These are phyloP conservation scores for Pogonophryne albipinna DNA, from an alignment of 2,797 vertebrate genomes.

Conservation along the genomic window DNA sequence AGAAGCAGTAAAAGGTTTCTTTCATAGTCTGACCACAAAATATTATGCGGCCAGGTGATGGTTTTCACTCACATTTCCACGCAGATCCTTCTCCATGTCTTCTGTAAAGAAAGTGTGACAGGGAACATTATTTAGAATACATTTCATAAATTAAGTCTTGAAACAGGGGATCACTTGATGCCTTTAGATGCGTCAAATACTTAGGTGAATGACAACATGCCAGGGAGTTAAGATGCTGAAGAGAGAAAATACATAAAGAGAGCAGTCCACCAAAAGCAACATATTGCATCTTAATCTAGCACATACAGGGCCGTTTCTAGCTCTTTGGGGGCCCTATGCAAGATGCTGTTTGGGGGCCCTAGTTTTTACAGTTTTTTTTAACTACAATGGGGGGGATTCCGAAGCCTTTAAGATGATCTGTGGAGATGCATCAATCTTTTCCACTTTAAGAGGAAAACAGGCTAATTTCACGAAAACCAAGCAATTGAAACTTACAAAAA, in stretches of 20 bases:
- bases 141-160: not conserved
- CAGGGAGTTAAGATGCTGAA: slow-evolving; percentile 23
- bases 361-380: too few species aligned
- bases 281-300: not conserved
- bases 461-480: too few species aligned
- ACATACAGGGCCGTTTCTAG: too few species aligned
- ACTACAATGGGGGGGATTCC: too few species aligned
- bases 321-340: too few species aligned
- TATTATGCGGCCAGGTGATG: not conserved
- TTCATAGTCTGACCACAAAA: not conserved
- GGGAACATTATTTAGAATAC: not conserved
- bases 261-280: slow-evolving; percentile 25
- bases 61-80: slow-evolving; percentile 79
- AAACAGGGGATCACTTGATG: not conserved
- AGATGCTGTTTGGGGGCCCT: too few species aligned
- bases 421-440: too few species aligned
- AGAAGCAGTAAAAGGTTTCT: slow-evolving; percentile 25
- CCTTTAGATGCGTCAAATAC: not conserved
- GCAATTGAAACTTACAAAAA: too few species aligned
- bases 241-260: slow-evolving; percentile 19
- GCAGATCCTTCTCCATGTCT: slow-evolving; percentile 58
- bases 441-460: too few species aligned
- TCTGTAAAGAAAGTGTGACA: slow-evolving; percentile 66
- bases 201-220: not conserved
- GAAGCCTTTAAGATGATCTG: too few species aligned